These are phyloP conservation scores for Ageneiosus marmoratus DNA, from an alignment of 2,113 vertebrate genomes.

Conservation along the genomic window DNA sequence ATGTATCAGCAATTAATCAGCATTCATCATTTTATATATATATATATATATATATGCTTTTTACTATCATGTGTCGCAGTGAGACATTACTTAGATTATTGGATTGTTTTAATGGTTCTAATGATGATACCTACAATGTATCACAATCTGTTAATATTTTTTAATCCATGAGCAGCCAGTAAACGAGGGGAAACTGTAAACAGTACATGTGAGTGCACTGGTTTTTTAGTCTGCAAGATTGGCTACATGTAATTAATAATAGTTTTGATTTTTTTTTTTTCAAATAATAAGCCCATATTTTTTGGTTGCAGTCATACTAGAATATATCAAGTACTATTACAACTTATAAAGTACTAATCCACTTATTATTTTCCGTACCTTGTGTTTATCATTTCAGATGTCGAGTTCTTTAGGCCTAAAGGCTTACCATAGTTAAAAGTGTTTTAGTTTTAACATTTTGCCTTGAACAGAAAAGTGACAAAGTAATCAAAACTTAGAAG, in stretches of 20 bases:
- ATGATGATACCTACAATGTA: background rate
- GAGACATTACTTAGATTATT: background rate
- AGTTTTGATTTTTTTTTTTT: too few relatives aligned
- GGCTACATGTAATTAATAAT: background rate
- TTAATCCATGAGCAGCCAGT: background rate
- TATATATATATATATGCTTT: background rate
- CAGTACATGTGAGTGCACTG: background rate
- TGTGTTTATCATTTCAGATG: background rate
- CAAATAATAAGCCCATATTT: background rate
- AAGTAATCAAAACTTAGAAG: constrained; percentile 24
- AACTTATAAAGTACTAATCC: background rate
- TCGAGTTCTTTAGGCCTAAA: background rate
- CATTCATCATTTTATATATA: too few relatives aligned
- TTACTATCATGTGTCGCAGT: background rate
- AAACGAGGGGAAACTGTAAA: background rate
- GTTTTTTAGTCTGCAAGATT: background rate
- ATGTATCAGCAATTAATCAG: too few relatives aligned
- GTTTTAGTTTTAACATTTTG: background rate
- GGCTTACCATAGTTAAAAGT: background rate
- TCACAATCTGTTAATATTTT: background rate
- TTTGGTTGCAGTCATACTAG: background rate
- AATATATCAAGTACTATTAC: background rate
- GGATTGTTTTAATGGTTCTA: background rate
- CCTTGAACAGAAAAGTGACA: constrained; percentile 29
- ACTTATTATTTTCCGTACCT: background rate